Conservation (phyloP, 2,113 vertebrate genomes). For the Myrmecobius fasciatus region DNA sequence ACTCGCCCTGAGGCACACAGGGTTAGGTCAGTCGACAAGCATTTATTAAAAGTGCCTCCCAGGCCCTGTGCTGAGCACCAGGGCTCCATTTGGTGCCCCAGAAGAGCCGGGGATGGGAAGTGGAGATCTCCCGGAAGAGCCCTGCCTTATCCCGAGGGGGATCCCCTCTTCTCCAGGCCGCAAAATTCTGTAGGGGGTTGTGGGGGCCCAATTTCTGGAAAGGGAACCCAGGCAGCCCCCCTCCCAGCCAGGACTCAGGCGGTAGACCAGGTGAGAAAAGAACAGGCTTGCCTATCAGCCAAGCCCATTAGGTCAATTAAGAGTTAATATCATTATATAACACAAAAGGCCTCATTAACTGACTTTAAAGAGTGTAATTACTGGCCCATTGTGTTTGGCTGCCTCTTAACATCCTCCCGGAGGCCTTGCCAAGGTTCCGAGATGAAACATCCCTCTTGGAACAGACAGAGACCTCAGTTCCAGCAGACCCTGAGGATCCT, state of each 20-base stretch:
- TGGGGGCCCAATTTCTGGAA: conserved; percentile 3
- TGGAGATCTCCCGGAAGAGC: background rate
- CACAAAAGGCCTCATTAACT: conserved; percentile 48
- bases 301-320: conserved; percentile 45
- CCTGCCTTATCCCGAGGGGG: background rate
- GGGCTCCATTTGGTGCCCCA: background rate
- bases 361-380: conserved; percentile 53
- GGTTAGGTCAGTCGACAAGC: background rate
- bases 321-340: conserved; percentile 50
- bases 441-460: conserved; percentile 58
- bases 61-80: background rate
- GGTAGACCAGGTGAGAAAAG: conserved; percentile 26
- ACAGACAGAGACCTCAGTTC: conserved; percentile 14
- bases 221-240: conserved; percentile 5
- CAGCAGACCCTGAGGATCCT: background rate
- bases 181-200: background rate
- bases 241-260: conserved; percentile 23
- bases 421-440: conserved; percentile 38
- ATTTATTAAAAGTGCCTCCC: background rate
- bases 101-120: background rate
- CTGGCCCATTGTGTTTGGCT: conserved; percentile 44
- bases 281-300: conserved; percentile 26
- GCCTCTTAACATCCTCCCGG: conserved; percentile 47
- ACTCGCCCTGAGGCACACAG: background rate
- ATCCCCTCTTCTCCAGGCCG: background rate